phyloP scores from a whole-genome alignment of 2,113 vertebrate genomes.

The Phylloscopus whistleri region DNA sequence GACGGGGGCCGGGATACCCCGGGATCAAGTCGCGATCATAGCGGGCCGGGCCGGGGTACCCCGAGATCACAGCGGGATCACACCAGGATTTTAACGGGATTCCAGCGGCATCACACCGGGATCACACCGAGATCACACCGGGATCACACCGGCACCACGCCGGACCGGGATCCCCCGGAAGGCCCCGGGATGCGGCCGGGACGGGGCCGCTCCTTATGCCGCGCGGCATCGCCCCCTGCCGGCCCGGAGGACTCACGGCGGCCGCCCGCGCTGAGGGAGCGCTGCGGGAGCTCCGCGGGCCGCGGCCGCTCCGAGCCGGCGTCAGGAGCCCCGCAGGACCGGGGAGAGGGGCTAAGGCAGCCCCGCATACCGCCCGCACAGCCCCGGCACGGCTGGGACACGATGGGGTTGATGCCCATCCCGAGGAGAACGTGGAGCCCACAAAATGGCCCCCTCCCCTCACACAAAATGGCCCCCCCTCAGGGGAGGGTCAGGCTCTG shows the following conservation, averaged over 20 bases:
- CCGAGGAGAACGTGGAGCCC: not conserved
- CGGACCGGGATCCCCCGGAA: not conserved
- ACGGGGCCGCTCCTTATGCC: not conserved
- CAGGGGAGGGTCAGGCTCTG: not conserved
- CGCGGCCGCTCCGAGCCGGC: fast-evolving
- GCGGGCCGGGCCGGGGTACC: too few species aligned
- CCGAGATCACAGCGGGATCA: too few species aligned
- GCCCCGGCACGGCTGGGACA: fast-evolving
- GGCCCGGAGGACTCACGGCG: not conserved
- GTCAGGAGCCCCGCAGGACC: fast-evolving
- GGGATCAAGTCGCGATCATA: not conserved
- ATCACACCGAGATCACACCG: not conserved
- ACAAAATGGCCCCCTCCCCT: conserved; percentile 56
- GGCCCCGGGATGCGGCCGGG: not conserved
- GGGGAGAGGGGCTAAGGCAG: fast-evolving
- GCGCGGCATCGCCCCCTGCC: not conserved
- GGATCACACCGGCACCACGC: not conserved
- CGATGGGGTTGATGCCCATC: not conserved
- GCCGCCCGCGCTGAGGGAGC: not conserved
- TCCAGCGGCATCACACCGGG: not conserved
- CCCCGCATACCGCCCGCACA: fast-evolving
- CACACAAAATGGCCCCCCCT: conserved; percentile 50
- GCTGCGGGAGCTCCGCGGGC: not conserved
- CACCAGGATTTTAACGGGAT: not conserved
- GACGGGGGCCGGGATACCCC: too few species aligned